These are phyloP conservation scores for Apotomis capreana DNA, from an alignment of 2,888 invertebrate species.

Conservation along the genomic window DNA sequence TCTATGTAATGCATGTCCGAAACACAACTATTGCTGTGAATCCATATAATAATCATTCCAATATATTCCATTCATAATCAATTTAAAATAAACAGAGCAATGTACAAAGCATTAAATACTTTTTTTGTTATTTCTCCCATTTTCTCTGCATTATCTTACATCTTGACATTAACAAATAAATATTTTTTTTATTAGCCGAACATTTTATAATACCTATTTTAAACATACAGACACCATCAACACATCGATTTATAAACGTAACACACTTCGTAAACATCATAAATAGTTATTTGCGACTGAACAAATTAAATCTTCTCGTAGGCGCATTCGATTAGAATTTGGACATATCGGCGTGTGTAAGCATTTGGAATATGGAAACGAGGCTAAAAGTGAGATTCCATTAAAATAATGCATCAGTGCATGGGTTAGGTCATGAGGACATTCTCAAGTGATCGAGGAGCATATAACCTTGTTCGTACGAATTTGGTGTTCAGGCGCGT, in stretches of 20 bases:
- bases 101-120: constrained; percentile 57
- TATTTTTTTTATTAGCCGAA: constrained; percentile 52
- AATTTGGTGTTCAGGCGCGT: not conserved
- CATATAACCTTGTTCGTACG: constrained; percentile 47
- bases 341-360: constrained; percentile 4
- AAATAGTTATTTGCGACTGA: constrained; percentile 37
- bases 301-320: constrained; percentile 19
- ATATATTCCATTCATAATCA: constrained; percentile 59
- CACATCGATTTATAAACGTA: constrained; percentile 51
- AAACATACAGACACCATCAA: constrained; percentile 57
- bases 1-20: constrained; percentile 7
- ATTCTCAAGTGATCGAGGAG: constrained; percentile 54
- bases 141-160: constrained; percentile 50
- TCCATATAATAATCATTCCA: constrained; percentile 42
- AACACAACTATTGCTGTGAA: constrained; percentile 26
- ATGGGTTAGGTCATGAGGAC: constrained; percentile 48
- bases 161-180: constrained; percentile 57
- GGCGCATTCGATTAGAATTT: constrained; percentile 13
- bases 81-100: constrained; percentile 42
- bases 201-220: constrained; percentile 51
- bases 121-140: constrained; percentile 54
- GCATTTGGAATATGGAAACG: constrained; percentile 20
- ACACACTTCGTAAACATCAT: constrained; percentile 39
- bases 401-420: constrained; percentile 40
- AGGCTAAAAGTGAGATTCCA: constrained; percentile 39